Conservation (phyloP, 30 jellyfish, hydroid and myxozoan genomes). For the Rhopilema esculentum region DNA sequence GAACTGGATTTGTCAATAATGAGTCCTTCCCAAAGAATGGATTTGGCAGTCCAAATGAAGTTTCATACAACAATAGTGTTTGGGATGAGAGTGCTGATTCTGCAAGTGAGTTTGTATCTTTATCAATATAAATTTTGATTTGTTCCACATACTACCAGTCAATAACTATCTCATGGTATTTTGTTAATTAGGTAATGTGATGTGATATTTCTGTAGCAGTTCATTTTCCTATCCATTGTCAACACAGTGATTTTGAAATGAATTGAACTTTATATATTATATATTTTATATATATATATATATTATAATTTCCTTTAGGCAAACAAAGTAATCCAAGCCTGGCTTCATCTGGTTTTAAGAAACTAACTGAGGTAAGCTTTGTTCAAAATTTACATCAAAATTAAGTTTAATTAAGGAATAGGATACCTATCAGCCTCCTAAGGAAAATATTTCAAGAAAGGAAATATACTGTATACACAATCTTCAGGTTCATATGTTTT, state of each 20-base stretch:
- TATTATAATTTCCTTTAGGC: neutral
- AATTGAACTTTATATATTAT: no score
- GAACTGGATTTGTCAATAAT: neutral
- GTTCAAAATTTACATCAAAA: neutral
- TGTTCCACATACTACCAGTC: no score
- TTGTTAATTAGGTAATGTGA: no score
- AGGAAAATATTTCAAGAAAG: no score
- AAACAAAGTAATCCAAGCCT: neutral
- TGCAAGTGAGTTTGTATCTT: slow-evolving; percentile 5
- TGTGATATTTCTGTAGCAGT: no score
- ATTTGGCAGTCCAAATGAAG: neutral
- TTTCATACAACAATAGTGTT: neutral
- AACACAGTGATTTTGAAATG: neutral
- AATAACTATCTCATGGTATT: no score
- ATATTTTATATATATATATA: no score
- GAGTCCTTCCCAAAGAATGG: neutral
- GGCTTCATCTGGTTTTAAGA: neutral
- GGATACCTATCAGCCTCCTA: no score
- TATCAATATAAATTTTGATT: neutral
- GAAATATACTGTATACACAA: no score
- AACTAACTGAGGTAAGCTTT: neutral
- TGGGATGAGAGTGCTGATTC: neutral
- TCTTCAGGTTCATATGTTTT: no score
- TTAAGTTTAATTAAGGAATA: no score
- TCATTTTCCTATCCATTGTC: neutral